Percentiles rank a stretch among this genome's conserved stretches.
Evolutionary conservation across 2,888 invertebrate species (phyloP).

Genomic region (Neuroscelio doddi): DNA sequence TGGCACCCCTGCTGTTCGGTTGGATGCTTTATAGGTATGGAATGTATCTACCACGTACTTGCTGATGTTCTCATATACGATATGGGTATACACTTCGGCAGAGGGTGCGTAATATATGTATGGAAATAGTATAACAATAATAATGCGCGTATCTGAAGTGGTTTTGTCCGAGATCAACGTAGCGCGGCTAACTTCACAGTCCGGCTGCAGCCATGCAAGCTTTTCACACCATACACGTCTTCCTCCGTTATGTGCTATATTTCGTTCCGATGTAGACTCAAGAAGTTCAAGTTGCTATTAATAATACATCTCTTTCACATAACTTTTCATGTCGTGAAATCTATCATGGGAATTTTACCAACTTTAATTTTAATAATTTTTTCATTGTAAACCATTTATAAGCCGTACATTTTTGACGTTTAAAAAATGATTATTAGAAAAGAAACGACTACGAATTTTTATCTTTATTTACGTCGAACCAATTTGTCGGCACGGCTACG

Average conservation of each 20-base stretch:
- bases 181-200: constrained; percentile 62
- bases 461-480: constrained; percentile 39
- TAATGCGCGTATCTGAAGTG: constrained; percentile 50
- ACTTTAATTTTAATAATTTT: no score
- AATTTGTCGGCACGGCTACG: constrained; percentile 43
- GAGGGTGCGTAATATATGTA: constrained; percentile 44
- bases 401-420: no score
- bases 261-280: constrained; percentile 45
- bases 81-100: constrained; percentile 7
- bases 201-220: constrained; percentile 61
- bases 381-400: no score
- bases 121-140: constrained; percentile 48
- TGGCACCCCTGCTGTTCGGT: constrained; percentile 49
- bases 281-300: constrained; percentile 24
- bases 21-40: constrained; percentile 49
- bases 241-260: constrained; percentile 44
- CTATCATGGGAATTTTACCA: no score
- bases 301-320: no score
- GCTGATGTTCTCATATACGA: constrained; percentile 36
- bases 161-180: constrained; percentile 64
- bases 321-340: no score
- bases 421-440: not conserved
- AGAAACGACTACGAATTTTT: not conserved
- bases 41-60: constrained; percentile 33
- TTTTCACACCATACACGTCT: constrained; percentile 60